A percentile compares a stretch with the other conserved stretches of the same genome.
Evolutionary conservation across 2,797 vertebrate genomes (phyloP).

Genomic region (Delichon dasypus): DNA sequence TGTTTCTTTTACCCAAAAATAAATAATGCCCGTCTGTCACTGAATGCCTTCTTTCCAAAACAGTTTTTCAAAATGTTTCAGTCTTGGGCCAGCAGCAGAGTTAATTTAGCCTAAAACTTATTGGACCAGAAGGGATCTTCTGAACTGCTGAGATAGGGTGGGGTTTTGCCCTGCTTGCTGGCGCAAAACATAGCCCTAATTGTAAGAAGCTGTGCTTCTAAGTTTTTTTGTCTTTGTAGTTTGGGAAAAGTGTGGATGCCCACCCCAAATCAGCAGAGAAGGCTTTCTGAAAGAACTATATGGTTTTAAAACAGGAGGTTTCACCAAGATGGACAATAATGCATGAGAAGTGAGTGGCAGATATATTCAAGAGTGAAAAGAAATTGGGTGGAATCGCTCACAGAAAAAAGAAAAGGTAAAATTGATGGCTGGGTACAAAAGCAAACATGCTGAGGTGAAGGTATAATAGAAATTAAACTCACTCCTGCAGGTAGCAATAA

Average conservation of each 20-base stretch:
- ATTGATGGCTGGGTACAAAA: neutral
- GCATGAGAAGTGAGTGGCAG: neutral
- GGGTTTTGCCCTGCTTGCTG: neutral
- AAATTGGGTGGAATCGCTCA: neutral
- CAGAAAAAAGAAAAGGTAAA: neutral
- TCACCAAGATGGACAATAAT: neutral
- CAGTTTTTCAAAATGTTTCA: neutral
- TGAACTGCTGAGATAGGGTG: neutral
- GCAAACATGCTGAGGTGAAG: neutral
- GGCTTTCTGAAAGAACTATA: neutral
- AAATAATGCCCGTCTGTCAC: constrained; percentile 54
- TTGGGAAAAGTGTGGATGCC: neutral
- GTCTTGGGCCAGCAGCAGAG: neutral
- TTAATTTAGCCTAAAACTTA: neutral
- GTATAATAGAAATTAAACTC: neutral
- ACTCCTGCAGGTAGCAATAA: neutral
- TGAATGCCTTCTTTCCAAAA: constrained; percentile 4
- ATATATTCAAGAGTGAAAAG: neutral
- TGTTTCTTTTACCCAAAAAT: constrained; percentile 16
- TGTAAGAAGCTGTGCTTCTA: neutral
- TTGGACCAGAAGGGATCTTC: neutral
- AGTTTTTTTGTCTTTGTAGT: neutral
- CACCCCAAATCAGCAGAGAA: neutral
- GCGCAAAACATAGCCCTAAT: neutral
- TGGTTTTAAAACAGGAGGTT: neutral